Evolutionary conservation across 2,797 vertebrate genomes (phyloP).

Genomic region (Sebastes diploproa): DNA sequence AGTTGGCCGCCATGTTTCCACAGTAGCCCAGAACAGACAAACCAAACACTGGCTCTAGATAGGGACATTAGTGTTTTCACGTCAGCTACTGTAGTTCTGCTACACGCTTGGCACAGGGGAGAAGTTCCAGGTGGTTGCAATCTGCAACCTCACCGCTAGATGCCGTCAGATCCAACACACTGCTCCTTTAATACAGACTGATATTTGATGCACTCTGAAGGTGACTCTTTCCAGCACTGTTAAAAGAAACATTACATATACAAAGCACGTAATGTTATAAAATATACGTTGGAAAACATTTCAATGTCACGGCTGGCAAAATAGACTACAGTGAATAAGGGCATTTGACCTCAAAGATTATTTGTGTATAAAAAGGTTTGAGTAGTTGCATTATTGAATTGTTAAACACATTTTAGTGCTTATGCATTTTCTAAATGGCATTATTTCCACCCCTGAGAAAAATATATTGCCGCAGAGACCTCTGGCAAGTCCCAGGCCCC

Average conservation of each 20-base stretch:
- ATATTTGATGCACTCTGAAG: constrained; percentile 4
- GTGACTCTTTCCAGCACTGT: neutral
- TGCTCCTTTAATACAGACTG: neutral
- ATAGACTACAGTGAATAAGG: neutral
- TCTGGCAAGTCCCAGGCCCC: neutral
- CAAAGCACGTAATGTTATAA: neutral
- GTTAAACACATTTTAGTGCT: neutral
- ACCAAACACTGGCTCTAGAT: no score
- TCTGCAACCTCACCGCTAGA: no score
- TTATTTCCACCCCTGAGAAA: neutral
- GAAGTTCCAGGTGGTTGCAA: no score
- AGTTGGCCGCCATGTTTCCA: no score
- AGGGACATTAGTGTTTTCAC: no score
- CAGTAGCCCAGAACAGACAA: no score
- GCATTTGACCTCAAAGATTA: neutral
- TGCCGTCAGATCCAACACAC: no score
- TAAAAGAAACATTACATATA: neutral
- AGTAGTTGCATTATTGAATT: neutral
- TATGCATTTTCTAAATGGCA: neutral
- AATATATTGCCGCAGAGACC: neutral
- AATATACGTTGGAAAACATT: neutral
- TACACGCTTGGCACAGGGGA: no score
- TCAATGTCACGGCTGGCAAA: neutral
- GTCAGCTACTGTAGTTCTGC: accelerated
- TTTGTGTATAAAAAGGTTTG: neutral